Evolutionary conservation across 2,888 invertebrate genomes (phyloP).

Genomic region (Caenorhabditis auriculariae): DNA sequence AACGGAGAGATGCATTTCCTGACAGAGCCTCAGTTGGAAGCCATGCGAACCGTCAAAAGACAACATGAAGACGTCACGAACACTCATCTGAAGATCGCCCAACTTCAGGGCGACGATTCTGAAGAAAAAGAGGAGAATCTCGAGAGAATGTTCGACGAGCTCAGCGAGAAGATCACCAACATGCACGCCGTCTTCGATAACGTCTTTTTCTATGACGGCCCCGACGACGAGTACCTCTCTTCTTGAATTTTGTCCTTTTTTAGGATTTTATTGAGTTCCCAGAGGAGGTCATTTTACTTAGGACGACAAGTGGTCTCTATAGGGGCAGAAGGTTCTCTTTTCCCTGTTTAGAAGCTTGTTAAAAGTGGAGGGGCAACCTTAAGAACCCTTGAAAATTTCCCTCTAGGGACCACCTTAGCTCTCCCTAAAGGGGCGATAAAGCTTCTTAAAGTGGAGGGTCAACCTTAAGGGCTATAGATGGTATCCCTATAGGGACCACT

Average conservation of each 20-base stretch:
- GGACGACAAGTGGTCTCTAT: too few species aligned
- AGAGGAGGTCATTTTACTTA: too few species aligned
- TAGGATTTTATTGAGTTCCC: not conserved
- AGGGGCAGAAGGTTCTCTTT: too few species aligned
- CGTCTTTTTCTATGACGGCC: conserved; percentile 8
- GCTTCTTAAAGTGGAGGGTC: too few species aligned
- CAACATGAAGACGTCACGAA: conserved; percentile 39
- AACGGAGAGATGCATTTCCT: conserved; percentile 35
- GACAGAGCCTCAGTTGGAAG: conserved; percentile 28
- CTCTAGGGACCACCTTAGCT: too few species aligned
- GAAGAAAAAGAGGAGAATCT: conserved; percentile 10
- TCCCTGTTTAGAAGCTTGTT: too few species aligned
- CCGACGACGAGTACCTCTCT: conserved; percentile 22
- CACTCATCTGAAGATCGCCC: conserved; percentile 21
- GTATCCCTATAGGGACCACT: too few species aligned
- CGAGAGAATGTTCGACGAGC: conserved; percentile 19
- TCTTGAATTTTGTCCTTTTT: conserved; percentile 4
- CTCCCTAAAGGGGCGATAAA: too few species aligned
- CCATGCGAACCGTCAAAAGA: conserved; percentile 36
- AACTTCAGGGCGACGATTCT: not conserved
- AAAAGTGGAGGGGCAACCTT: too few species aligned
- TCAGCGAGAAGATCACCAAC: conserved; percentile 18
- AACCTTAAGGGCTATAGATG: too few species aligned
- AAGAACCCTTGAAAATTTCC: too few species aligned
- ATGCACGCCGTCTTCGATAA: conserved; percentile 25